These are phyloP conservation scores for Micoletzkya japonica DNA, from an alignment of 2,888 invertebrate genomes.

Conservation along the genomic window DNA sequence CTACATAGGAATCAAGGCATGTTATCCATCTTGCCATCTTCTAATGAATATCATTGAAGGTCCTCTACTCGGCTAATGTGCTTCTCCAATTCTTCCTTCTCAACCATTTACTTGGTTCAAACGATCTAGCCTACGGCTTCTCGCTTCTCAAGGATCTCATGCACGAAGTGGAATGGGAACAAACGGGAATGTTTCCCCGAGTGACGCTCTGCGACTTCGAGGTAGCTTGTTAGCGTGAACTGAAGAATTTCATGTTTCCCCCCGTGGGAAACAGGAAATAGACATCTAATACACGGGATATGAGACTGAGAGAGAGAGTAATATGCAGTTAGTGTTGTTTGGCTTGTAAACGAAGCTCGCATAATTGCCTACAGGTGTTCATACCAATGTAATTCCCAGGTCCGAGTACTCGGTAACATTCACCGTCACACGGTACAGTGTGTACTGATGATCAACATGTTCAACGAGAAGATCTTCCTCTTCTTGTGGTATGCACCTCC, in stretches of 20 bases:
- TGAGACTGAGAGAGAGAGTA: too few species aligned
- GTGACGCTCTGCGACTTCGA: constrained; percentile 64
- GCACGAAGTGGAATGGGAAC: constrained; percentile 63
- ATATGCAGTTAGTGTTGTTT: too few species aligned
- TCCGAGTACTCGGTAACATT: constrained; percentile 62
- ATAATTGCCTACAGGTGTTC: too few species aligned
- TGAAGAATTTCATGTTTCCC: too few species aligned
- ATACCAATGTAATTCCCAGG: too few species aligned
- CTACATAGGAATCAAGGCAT: constrained; percentile 63
- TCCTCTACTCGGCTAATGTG: constrained; percentile 61
- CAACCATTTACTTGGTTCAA: constrained; percentile 61
- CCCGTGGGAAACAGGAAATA: too few species aligned
- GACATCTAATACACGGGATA: too few species aligned
- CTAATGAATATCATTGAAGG: constrained; percentile 33
- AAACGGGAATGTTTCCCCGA: constrained; percentile 64
- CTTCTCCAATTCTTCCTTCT: constrained; percentile 62
- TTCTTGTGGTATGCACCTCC: constrained; percentile 40
- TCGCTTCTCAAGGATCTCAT: constrained; percentile 62
- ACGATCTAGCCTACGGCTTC: constrained; percentile 63
- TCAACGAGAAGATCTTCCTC: constrained; percentile 61
- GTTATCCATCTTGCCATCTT: not conserved
- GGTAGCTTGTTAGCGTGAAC: constrained; percentile 35
- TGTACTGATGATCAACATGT: constrained; percentile 64
- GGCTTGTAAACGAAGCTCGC: too few species aligned
- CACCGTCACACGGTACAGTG: constrained; percentile 64